Percentiles rank a stretch among this genome's conserved stretches.
Conservation (phyloP, 2,113 vertebrate genomes). For the Notothenia coriiceps region DNA sequence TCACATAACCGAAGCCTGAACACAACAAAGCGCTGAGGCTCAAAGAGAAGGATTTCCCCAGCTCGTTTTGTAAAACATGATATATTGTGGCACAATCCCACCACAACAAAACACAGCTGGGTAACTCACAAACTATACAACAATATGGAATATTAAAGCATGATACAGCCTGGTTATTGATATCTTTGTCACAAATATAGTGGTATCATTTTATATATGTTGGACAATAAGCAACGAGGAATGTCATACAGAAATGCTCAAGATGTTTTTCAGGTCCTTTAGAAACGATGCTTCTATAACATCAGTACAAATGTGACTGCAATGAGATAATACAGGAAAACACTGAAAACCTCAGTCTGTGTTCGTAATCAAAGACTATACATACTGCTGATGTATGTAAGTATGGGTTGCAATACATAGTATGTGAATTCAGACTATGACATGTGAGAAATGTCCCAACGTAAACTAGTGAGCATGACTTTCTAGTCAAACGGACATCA, state of each 20-base stretch:
- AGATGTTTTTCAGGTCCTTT: too few species aligned
- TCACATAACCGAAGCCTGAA: neutral
- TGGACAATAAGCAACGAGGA: neutral
- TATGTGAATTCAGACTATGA: too few species aligned
- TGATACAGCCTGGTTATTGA: neutral
- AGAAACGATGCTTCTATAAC: too few species aligned
- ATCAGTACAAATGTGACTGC: too few species aligned
- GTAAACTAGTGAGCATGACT: too few species aligned
- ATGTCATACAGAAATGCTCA: too few species aligned
- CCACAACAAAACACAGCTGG: neutral
- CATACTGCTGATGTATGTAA: too few species aligned
- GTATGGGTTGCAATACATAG: too few species aligned
- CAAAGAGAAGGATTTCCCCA: neutral
- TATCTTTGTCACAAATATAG: neutral
- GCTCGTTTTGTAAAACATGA: neutral
- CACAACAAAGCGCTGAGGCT: constrained; percentile 25
- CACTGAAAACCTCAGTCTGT: too few species aligned
- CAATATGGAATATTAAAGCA: neutral
- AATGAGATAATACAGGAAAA: neutral
- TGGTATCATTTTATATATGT: neutral
- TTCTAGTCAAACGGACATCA: too few species aligned
- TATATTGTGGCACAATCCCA: neutral
- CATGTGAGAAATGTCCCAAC: too few species aligned
- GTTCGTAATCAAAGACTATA: too few species aligned
- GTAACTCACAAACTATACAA: neutral